Evolutionary conservation across 2,888 invertebrate species (phyloP), one percentile per base, ranked within the genome.

Genomic region (Drosophila nr. fundita): DNA sequence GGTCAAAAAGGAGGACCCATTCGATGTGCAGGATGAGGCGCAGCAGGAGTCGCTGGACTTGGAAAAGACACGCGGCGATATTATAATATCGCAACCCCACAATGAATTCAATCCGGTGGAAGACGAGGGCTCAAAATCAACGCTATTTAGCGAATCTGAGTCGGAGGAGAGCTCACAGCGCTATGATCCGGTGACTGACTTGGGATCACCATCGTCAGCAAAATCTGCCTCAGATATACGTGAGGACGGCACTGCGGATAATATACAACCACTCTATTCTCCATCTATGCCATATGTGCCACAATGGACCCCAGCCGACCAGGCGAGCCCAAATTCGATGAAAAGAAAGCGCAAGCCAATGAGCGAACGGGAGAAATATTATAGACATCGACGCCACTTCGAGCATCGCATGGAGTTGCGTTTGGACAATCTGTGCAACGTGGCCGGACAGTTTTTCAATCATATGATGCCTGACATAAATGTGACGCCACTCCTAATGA

Each of bases 321-420:
- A 50, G 42, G n/a, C 50, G 5, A 8, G 11, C n/a, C 18, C 32
- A 11, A 11, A 63, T 30, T 36, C 59, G 32, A 27, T 2, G 0
- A 54, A 73, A 21, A 74, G 57, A 73, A 66, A 55, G 21, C 58
- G 66, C 27, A 71, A 65, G 27, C 38, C 36, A 7, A 32, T 83
- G 45, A 81, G 53, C 69, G 90, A 75, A 78, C 89, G 71, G 76
- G 90, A 90, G 0, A 90, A 85, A 68, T 92, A 93, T 72, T 92
- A 92, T 72, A 87, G 87, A 13, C 92, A 92, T 68, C 92, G 91
- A 24, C 84, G 92, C 18, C 90, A 81, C 55, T 91, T 80, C 38
- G 88, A 92, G 66, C 87, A 89, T 40, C 84, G 92, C 32, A 81
- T 92, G 69, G 93, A 92, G 68, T 78, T 78, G 50, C 91, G 91